phyloP scores from a whole-genome alignment of 2,888 invertebrate species.

The Chorisops tibialis region DNA sequence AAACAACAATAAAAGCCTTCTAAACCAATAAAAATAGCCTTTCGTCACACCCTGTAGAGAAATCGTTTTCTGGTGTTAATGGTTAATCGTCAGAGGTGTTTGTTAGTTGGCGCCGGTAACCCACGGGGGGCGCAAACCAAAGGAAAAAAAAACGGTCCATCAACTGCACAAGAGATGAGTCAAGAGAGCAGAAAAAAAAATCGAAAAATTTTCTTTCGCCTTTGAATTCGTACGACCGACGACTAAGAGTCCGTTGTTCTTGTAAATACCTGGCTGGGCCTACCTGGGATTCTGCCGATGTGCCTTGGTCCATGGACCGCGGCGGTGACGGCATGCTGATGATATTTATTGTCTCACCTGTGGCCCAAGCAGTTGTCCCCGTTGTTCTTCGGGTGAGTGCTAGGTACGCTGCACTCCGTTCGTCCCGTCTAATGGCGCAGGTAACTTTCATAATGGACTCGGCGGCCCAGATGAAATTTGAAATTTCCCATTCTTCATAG shows the following conservation, averaged over 20 bases:
- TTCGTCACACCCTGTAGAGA: slow-evolving; percentile 22
- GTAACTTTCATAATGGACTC: too few species aligned
- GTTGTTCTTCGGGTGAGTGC: background rate
- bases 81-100: slow-evolving; percentile 23
- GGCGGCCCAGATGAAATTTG: too few species aligned
- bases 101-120: slow-evolving; percentile 25
- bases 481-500: background rate
- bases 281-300: background rate
- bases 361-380: too few species aligned
- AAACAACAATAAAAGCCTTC: background rate
- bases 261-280: too few species aligned
- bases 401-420: background rate
- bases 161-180: slow-evolving; percentile 18
- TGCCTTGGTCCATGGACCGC: background rate
- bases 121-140: slow-evolving; percentile 16
- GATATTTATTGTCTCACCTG: too few species aligned
- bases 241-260: too few species aligned
- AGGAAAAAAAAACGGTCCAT: slow-evolving; percentile 10
- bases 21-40: slow-evolving; percentile 23
- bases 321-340: background rate
- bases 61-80: slow-evolving; percentile 21
- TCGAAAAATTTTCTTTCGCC: background rate
- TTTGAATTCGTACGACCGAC: too few species aligned
- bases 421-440: background rate
- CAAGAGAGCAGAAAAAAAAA: slow-evolving; percentile 5